Percentiles rank a stretch among this genome's conserved stretches.
These are phyloP conservation scores for Nycticebus coucang DNA, from an alignment of 2,113 vertebrate genomes.

Conservation along the genomic window DNA sequence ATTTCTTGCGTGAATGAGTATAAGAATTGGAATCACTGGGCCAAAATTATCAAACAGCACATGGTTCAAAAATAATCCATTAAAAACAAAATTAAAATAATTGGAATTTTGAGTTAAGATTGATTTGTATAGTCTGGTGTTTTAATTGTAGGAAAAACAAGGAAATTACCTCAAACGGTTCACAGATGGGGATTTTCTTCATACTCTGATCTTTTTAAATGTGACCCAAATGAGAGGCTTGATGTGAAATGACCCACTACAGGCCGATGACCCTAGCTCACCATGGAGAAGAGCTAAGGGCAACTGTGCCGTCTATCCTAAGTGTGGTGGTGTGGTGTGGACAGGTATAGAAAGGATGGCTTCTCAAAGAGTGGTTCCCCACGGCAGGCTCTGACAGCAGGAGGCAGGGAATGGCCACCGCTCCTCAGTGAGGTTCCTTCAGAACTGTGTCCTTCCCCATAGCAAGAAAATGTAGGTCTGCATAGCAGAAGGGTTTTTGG, in stretches of 20 bases:
- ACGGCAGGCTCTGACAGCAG: background rate
- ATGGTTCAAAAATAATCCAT: constrained; percentile 48
- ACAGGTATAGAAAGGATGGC: background rate
- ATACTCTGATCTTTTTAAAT: constrained; percentile 42
- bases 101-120: constrained; percentile 52
- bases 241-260: background rate
- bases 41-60: constrained; percentile 19
- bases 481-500: background rate
- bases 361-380: background rate
- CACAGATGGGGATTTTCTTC: constrained; percentile 59
- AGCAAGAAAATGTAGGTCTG: background rate
- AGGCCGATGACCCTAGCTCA: background rate
- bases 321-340: background rate
- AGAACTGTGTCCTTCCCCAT: background rate
- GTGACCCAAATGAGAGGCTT: constrained; percentile 23
- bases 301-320: background rate
- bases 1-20: background rate
- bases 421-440: background rate
- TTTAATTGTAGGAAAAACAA: constrained; percentile 43
- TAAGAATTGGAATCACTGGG: constrained; percentile 25
- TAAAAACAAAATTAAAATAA: constrained; percentile 55
- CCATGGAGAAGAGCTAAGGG: background rate
- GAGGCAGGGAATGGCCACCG: too few species aligned
- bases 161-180: constrained; percentile 51
- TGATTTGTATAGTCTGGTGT: constrained; percentile 37